These are phyloP conservation scores for Acleris literana DNA, from an alignment of 2,888 invertebrate genomes.

Conservation along the genomic window DNA sequence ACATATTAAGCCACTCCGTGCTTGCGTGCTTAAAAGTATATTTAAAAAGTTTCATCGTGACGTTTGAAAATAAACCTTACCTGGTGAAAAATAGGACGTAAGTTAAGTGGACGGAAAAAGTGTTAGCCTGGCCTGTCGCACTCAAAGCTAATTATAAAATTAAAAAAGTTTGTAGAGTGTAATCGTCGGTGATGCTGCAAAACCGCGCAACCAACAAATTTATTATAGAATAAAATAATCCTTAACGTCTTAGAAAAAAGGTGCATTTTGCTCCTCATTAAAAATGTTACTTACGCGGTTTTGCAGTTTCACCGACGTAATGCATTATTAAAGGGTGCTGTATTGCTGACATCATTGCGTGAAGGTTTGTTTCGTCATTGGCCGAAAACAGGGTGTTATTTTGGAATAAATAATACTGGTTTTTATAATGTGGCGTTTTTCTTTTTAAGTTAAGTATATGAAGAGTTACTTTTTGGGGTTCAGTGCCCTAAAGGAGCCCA, in stretches of 20 bases:
- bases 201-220: no score
- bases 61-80: conserved; percentile 7
- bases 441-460: no score
- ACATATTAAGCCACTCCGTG: conserved; percentile 2
- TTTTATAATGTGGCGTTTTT: no score
- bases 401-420: background rate
- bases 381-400: background rate
- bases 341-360: background rate
- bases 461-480: no score
- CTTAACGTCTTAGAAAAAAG: no score
- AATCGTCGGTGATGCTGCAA: no score
- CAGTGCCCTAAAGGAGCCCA: no score
- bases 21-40: conserved; percentile 23
- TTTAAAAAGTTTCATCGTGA: conserved; percentile 3
- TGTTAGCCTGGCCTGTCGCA: conserved; percentile 11
- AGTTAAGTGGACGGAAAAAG: background rate
- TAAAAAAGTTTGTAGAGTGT: conserved; percentile 30
- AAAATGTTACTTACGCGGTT: no score
- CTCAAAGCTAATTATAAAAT: conserved; percentile 33
- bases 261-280: no score
- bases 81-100: background rate
- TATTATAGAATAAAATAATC: no score
- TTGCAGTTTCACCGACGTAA: no score
- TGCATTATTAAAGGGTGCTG: conserved; percentile 29
- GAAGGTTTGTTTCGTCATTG: conserved; percentile 1